phyloP scores from a whole-genome alignment of 2,797 vertebrate species.

The Oreochromis grahami region DNA sequence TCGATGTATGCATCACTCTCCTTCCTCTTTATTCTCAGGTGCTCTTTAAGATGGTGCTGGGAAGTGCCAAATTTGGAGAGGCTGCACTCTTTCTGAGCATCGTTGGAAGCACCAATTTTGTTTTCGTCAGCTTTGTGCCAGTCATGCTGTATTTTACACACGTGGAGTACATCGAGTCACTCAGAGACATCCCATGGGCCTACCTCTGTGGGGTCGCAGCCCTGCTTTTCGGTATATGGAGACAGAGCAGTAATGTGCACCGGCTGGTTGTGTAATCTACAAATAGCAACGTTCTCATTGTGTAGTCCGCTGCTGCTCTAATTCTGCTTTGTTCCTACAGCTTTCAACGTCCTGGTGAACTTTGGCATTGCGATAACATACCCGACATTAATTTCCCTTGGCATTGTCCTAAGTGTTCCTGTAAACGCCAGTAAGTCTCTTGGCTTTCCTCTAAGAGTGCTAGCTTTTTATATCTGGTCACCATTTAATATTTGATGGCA shows the following conservation, averaged over 20 bases:
- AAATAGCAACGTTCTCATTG: background rate
- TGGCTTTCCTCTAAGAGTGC: background rate
- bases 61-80: constrained; percentile 96
- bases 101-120: constrained; percentile 88
- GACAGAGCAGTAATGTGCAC: background rate
- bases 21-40: constrained; percentile 73
- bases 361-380: constrained; percentile 97
- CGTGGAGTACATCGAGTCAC: constrained; percentile 92
- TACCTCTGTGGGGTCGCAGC: constrained; percentile 90
- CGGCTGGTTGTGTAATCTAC: background rate
- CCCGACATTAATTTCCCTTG: constrained; percentile 92
- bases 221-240: constrained; percentile 86
- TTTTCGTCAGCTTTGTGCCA: constrained; percentile 90
- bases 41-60: constrained; percentile 95
- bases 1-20: background rate
- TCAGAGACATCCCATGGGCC: constrained; percentile 85
- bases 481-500: constrained; percentile 8
- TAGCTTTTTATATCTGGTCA: background rate
- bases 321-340: constrained; percentile 67
- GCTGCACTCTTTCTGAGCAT: constrained; percentile 94
- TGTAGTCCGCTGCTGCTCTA: background rate
- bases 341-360: constrained; percentile 96
- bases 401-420: constrained; percentile 94
- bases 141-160: constrained; percentile 92
- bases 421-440: constrained; percentile 89